Evolutionary conservation across 2,888 invertebrate species (phyloP).

Genomic region (Calliscelio sp.): DNA sequence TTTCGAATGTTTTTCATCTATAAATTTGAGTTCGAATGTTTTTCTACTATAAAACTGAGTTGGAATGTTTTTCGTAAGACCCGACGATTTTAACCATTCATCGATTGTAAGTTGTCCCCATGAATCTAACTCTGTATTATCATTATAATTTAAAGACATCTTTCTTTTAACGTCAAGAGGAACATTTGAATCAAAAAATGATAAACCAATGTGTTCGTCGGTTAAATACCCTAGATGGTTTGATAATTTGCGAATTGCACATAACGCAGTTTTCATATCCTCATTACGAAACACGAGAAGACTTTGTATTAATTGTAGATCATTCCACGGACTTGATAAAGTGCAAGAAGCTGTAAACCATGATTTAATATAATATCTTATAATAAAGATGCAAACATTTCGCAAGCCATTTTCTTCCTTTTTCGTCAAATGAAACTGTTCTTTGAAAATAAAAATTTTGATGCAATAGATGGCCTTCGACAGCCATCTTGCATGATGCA

Average conservation of each 20-base stretch:
- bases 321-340: constrained; percentile 11
- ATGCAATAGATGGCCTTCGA: constrained; percentile 10
- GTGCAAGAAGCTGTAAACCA: constrained; percentile 17
- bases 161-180: neutral
- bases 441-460: constrained; percentile 25
- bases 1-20: too few species aligned
- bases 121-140: too few species aligned
- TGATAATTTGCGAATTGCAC: neutral
- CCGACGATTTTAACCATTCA: too few species aligned
- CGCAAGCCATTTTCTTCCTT: neutral
- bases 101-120: too few species aligned
- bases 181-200: constrained; percentile 7
- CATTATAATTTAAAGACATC: too few species aligned
- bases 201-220: neutral
- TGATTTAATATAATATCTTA: neutral
- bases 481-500: constrained; percentile 39
- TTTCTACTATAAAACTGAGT: too few species aligned
- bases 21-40: too few species aligned
- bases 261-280: neutral
- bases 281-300: neutral
- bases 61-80: too few species aligned
- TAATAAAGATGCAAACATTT: constrained; percentile 1
- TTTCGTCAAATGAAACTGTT: constrained; percentile 5
- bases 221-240: constrained; percentile 12
- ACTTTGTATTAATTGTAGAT: neutral